A percentile compares a stretch with the other conserved stretches of the same genome.
phyloP scores from a whole-genome alignment of 2,888 invertebrate species.

The Heteromurus nitidus region DNA sequence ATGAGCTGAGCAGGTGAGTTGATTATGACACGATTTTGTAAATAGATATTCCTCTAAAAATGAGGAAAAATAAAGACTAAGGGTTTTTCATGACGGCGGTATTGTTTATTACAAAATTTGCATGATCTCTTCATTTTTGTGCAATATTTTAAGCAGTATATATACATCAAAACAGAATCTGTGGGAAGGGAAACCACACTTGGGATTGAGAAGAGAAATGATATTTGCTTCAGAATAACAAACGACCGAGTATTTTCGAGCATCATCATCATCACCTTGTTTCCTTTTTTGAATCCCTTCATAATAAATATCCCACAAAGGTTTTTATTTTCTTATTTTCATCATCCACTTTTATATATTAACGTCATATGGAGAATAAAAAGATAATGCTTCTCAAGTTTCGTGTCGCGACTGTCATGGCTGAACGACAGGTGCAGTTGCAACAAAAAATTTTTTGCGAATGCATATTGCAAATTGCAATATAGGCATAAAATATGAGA shows the following conservation, averaged over 20 bases:
- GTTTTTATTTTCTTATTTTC: not conserved
- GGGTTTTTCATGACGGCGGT: conserved; percentile 7
- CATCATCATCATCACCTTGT: not conserved
- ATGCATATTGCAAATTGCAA: not conserved
- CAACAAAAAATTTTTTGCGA: not conserved
- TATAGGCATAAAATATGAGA: not conserved
- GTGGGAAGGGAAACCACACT: conserved; percentile 58
- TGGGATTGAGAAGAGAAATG: not conserved
- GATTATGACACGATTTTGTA: conserved; percentile 59
- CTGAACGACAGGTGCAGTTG: conserved; percentile 6
- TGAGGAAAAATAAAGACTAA: too few relatives aligned
- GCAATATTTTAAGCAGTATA: conserved; percentile 12
- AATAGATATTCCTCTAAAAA: conserved; percentile 9
- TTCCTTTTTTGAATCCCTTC: not conserved
- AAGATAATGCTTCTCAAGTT: conserved; percentile 6
- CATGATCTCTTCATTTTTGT: conserved; percentile 48
- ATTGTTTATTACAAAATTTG: conserved; percentile 45
- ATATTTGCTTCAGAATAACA: conserved; percentile 2
- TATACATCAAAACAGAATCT: not conserved
- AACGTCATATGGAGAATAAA: not conserved
- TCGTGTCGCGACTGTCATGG: not conserved
- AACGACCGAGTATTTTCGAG: not conserved
- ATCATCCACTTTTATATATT: not conserved
- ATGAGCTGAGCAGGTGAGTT: conserved; percentile 38
- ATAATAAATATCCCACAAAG: not conserved